These are phyloP conservation scores for Diogma glabrata DNA, from an alignment of 2,888 invertebrate genomes.

Conservation along the genomic window DNA sequence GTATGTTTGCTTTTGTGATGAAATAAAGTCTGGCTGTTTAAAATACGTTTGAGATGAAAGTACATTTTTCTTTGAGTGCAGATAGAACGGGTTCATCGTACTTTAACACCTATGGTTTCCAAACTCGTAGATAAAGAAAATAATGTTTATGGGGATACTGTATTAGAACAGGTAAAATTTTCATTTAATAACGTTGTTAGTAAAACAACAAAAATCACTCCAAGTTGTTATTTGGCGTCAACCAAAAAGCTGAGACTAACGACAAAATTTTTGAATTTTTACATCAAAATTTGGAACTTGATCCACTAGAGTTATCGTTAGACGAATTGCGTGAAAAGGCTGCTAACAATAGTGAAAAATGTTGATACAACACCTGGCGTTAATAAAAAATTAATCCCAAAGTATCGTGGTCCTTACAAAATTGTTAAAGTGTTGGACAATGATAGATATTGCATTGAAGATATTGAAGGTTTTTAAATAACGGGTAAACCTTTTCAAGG, in stretches of 20 bases:
- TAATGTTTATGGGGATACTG: constrained; percentile 12
- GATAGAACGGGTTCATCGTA: constrained; percentile 14
- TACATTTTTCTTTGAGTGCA: too few relatives aligned
- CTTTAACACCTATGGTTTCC: constrained; percentile 12
- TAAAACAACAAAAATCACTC: constrained; percentile 21
- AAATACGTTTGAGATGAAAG: too few relatives aligned
- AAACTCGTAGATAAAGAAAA: constrained; percentile 12
- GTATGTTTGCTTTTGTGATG: too few relatives aligned
- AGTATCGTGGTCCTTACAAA: constrained; percentile 21
- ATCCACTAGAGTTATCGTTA: constrained; percentile 1
- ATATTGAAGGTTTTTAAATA: constrained; percentile 21
- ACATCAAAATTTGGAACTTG: constrained; percentile 17
- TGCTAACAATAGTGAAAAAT: constrained; percentile 17
- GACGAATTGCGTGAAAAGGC: constrained; percentile 13
- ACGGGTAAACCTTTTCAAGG: constrained; percentile 16
- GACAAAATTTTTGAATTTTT: constrained; percentile 15
- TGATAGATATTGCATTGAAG: constrained; percentile 19
- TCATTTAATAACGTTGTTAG: constrained; percentile 16
- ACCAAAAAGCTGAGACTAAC: constrained; percentile 20
- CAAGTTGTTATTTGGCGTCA: constrained; percentile 22
- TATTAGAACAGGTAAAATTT: constrained; percentile 10
- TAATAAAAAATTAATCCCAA: constrained; percentile 17
- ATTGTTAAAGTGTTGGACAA: constrained; percentile 16
- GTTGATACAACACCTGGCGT: constrained; percentile 17
- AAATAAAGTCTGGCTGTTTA: too few relatives aligned